Evolutionary conservation across 2,797 vertebrate species (phyloP), one percentile per base, ranked within the genome.

Genomic region (Poeciliopsis gracilis): DNA sequence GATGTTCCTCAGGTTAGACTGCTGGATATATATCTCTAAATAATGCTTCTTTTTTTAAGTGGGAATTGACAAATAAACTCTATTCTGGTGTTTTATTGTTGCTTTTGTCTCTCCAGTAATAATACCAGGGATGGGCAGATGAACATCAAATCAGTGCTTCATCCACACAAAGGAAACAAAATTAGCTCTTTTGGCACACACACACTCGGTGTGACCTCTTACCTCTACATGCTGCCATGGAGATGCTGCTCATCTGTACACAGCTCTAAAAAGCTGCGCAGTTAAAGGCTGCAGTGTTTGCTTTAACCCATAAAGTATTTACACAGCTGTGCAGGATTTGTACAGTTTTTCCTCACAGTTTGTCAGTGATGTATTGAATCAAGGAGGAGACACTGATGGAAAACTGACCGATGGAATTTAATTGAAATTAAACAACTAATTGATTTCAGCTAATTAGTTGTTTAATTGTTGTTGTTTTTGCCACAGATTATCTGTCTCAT

Each of bases 151-250:
- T 92, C 85, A 81, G 86, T 83, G 85, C 86, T 87, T 84, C 90
- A 90, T 90, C 90, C 85, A 88, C 82, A 88, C 80, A 88, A 88
- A 91, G 91, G 90, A 94, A 95, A 95, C 94, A 71, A 79, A 82
- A 95, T 95, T 95, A 95, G 80, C 90, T 84, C 84, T 80, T 81
- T 81, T 86, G 80, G 84, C 73, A 45, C 82, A 78, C 70, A 75
- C 83, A 88, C 70, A 75, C 59, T 18, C 2, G 8, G 9, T 41
- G 70, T 91, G 90, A 92, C 87, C 89, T 91, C 86, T 84, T 82
- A 46, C 16, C 78, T 89, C 84, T 75, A 67, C 77, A 84, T 86
- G 94, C 95, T 94, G 80, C 92, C 92, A 94, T 94, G 84, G 94
- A 84, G 90, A 94, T 81, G 41, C 77, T 67, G 75, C 77, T 86